Evolutionary conservation across 2,113 vertebrate genomes (phyloP), one percentile per base, ranked within the genome.

Genomic region (Scopus umbretta): DNA sequence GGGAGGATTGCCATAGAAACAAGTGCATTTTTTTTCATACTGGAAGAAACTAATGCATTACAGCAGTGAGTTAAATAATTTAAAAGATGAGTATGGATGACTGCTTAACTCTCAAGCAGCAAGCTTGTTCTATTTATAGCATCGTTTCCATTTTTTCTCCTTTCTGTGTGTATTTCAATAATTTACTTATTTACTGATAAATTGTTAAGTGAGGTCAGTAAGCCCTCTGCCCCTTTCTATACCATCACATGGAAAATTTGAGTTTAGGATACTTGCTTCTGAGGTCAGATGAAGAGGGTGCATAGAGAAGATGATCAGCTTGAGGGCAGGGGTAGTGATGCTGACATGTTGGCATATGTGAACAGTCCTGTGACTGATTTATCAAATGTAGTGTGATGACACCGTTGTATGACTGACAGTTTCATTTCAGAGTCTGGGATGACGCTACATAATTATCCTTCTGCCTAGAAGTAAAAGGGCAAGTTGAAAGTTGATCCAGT

Each of bases 31-130:
- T 74, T 74, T 88, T 73, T 66, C 27, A 76, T 73, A 75, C 52
- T 70, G 26, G 30, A 92, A 85, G 66, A 87, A 90, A 58, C 16
- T 32, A 52, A 67, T 90, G 78, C 92, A 91, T 80, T 82, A 79
- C 22, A 76, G 38, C 45, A 70, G 70, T 7, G 45, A 70, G n/a
- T 59, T 97, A 80, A 97, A 96, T 96, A 95, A 95, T 94, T 95
- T 66, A 96, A 66, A 85, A 82, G 66, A 82, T 73, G 59, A 82
- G 20, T 86, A 63, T 70, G 62, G 73, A 63, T 91, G 81, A 63
- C 62, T 94, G 50, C 84, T 76, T 82, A 82, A 79, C 40, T 87
- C 65, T 82, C 27, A 68, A 76, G 80, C 29, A 90, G 45, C 26
- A 91, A 83, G 23, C 50, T 92, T 82, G 14, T 83, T 88, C 91